Percentiles rank a stretch among this genome's conserved stretches.
phyloP scores from a whole-genome alignment of 2,797 vertebrate genomes.

The Amphiprion clarkii region DNA sequence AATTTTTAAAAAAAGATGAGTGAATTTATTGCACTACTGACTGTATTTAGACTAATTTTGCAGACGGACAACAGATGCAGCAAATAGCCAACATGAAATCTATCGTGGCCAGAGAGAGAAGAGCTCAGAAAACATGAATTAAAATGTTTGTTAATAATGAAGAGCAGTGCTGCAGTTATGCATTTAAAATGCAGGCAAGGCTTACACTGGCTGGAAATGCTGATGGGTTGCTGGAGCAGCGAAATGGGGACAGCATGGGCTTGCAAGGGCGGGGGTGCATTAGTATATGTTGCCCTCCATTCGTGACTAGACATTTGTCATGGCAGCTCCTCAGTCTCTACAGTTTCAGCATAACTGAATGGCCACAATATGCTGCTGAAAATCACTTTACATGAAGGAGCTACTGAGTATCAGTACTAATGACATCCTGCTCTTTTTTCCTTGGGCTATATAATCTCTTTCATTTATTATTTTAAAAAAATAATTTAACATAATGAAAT shows the following conservation, averaged over 20 bases:
- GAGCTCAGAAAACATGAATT: neutral
- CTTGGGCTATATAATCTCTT: neutral
- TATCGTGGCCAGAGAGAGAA: slow-evolving; percentile 2
- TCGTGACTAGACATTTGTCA: slow-evolving; percentile 62
- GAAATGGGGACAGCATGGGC: slow-evolving; percentile 62
- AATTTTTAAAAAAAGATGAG: no score
- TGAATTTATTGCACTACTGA: no score
- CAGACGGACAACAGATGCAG: no score
- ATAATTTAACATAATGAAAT: neutral
- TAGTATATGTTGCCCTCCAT: slow-evolving; percentile 61
- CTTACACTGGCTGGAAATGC: slow-evolving; percentile 27
- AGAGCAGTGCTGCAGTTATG: slow-evolving; percentile 30
- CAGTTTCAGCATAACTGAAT: slow-evolving; percentile 33
- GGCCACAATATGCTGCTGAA: slow-evolving; percentile 26
- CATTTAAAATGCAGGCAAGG: slow-evolving; percentile 49
- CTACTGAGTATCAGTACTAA: neutral
- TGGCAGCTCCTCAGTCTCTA: slow-evolving; percentile 32
- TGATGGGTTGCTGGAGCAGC: slow-evolving; percentile 32
- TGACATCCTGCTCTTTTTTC: neutral
- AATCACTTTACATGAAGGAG: neutral
- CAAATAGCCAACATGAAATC: no score
- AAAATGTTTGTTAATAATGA: slow-evolving; percentile 48
- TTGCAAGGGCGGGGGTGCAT: slow-evolving; percentile 39
- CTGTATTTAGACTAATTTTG: no score
- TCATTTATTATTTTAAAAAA: slow-evolving; percentile 1